These are phyloP conservation scores for Ceriagrion tenellum DNA, from an alignment of 2,888 invertebrate species.

Conservation along the genomic window DNA sequence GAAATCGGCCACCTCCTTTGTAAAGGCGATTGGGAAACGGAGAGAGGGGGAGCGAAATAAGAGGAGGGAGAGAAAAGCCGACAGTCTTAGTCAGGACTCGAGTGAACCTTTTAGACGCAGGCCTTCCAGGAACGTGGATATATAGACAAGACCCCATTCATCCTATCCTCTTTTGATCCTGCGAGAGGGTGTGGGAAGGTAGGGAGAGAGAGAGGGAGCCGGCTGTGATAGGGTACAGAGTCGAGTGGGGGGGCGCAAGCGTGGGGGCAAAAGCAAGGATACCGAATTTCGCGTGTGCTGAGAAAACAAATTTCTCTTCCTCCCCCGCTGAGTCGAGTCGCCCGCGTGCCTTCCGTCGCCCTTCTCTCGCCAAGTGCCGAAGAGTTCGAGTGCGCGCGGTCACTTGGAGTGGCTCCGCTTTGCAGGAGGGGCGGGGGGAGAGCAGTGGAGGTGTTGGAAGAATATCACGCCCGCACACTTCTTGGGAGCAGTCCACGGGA, in stretches of 20 bases:
- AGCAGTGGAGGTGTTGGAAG: not conserved
- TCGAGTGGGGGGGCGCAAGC: not conserved
- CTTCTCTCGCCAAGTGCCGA: not conserved
- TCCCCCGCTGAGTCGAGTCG: not conserved
- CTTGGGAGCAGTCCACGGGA: not conserved
- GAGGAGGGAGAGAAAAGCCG: not conserved
- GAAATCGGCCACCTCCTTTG: constrained; percentile 34
- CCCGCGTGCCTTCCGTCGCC: not conserved
- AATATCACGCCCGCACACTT: not conserved
- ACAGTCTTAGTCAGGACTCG: not conserved
- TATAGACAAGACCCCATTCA: not conserved
- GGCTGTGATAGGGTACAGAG: not conserved
- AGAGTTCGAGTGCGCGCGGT: not conserved
- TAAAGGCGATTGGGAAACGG: constrained; percentile 35
- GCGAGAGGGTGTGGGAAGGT: not conserved
- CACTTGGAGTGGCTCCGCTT: not conserved
- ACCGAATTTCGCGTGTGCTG: not conserved
- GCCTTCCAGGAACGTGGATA: not conserved
- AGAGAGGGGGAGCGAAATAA: not conserved
- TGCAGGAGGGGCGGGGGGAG: not conserved
- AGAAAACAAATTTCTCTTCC: not conserved
- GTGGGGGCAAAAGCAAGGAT: not conserved
- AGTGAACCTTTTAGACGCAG: not conserved
- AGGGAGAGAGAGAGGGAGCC: not conserved
- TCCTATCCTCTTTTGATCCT: not conserved